Percentiles rank a stretch among this genome's conserved stretches.
These are phyloP conservation scores for Callosobruchus maculatus DNA, from an alignment of 2,888 invertebrate genomes.

Conservation along the genomic window DNA sequence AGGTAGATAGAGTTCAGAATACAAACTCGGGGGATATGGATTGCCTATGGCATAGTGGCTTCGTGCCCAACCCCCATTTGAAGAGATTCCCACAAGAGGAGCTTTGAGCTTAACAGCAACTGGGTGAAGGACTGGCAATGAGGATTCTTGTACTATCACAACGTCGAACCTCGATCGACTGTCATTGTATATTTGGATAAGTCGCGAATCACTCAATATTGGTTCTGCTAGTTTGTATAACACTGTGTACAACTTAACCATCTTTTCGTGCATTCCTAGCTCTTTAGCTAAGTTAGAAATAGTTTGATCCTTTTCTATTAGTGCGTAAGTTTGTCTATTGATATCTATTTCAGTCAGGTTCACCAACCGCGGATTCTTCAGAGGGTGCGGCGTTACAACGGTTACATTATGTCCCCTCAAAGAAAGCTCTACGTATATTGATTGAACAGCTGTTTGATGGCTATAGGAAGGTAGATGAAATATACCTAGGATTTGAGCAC, in stretches of 20 bases:
- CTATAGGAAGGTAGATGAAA: constrained; percentile 29
- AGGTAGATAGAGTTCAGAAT: constrained; percentile 34
- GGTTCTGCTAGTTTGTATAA: constrained; percentile 25
- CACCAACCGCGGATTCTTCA: constrained; percentile 30
- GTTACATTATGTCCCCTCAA: constrained; percentile 35
- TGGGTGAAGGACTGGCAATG: constrained; percentile 29
- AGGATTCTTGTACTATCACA: constrained; percentile 31
- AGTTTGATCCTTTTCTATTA: no score
- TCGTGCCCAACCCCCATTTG: constrained; percentile 30
- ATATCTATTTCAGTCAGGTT: constrained; percentile 40
- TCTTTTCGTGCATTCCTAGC: constrained; percentile 24
- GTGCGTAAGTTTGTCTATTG: no score
- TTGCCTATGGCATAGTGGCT: constrained; percentile 33
- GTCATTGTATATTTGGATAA: constrained; percentile 29
- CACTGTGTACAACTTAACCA: constrained; percentile 23
- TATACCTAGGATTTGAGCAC: constrained; percentile 26
- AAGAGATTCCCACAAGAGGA: constrained; percentile 32
- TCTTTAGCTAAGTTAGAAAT: constrained; percentile 32
- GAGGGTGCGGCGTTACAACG: constrained; percentile 35
- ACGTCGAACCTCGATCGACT: constrained; percentile 30
- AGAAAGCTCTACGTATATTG: constrained; percentile 34
- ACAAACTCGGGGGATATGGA: constrained; percentile 29
- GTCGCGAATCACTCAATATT: constrained; percentile 26
- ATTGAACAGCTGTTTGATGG: constrained; percentile 29
- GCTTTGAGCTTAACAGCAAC: constrained; percentile 28